Conservation (phyloP, 2,797 vertebrate genomes). For the Champsocephalus gunnari region DNA sequence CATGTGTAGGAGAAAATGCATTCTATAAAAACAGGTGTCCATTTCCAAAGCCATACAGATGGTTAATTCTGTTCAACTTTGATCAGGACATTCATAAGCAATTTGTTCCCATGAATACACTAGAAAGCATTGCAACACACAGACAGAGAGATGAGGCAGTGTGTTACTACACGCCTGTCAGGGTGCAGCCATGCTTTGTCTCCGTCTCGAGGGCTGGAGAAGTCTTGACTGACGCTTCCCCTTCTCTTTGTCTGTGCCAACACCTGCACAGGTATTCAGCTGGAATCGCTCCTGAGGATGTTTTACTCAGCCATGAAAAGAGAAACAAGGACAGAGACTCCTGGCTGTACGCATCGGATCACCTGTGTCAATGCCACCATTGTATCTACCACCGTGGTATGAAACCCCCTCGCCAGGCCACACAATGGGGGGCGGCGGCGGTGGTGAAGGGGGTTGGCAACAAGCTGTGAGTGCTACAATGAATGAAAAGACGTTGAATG, state of each 20-base stretch:
- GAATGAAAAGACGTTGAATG: slow-evolving; percentile 73
- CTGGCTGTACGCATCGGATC: slow-evolving; percentile 73
- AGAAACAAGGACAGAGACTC: slow-evolving; percentile 66
- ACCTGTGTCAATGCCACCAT: slow-evolving; percentile 82
- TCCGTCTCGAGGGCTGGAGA: slow-evolving; percentile 45
- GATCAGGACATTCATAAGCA: neutral
- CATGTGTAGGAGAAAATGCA: neutral
- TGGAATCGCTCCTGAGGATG: slow-evolving; percentile 66
- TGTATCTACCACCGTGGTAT: slow-evolving; percentile 68
- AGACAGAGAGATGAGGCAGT: slow-evolving; percentile 27
- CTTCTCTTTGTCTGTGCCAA: slow-evolving; percentile 70
- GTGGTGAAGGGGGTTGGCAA: slow-evolving; percentile 53
- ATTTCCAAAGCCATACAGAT: slow-evolving; percentile 7
- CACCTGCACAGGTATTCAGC: slow-evolving; percentile 77
- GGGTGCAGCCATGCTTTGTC: slow-evolving; percentile 56
- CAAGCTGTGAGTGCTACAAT: slow-evolving; percentile 77
- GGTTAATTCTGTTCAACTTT: neutral
- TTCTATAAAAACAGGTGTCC: slow-evolving; percentile 20
- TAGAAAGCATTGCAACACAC: slow-evolving; percentile 3
- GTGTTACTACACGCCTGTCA: slow-evolving; percentile 42
- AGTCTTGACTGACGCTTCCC: slow-evolving; percentile 63
- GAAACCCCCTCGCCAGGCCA: slow-evolving; percentile 64
- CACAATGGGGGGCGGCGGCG: slow-evolving; percentile 67
- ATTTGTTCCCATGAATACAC: slow-evolving; percentile 14
- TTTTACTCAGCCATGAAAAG: slow-evolving; percentile 74